These are phyloP conservation scores for Momotus momota DNA, from an alignment of 2,797 vertebrate genomes.

Conservation along the genomic window DNA sequence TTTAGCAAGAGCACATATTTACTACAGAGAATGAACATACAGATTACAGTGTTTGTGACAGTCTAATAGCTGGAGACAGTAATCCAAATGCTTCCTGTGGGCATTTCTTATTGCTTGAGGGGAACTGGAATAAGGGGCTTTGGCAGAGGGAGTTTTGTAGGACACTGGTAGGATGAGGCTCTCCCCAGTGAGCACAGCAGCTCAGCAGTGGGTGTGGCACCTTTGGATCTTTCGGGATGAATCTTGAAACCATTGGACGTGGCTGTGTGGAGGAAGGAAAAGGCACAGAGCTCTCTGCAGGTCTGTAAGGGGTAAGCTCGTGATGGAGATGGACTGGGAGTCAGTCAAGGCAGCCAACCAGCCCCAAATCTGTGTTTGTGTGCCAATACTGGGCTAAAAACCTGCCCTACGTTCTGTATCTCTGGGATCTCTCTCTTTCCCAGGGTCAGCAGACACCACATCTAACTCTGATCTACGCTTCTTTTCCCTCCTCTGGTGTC, in stretches of 20 bases:
- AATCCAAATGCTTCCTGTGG: not conserved
- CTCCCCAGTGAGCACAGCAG: accelerated
- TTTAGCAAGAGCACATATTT: constrained; percentile 64
- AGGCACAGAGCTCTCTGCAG: accelerated
- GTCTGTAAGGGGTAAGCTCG: not conserved
- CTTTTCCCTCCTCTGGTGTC: not conserved
- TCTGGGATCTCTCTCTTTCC: not conserved
- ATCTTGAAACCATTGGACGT: accelerated
- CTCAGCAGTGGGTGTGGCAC: not conserved
- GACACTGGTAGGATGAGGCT: not conserved
- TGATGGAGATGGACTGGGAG: not conserved
- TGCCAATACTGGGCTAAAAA: not conserved
- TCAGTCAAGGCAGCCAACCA: not conserved
- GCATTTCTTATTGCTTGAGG: not conserved
- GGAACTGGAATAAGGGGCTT: not conserved
- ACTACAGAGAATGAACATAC: constrained; percentile 45
- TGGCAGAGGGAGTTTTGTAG: not conserved
- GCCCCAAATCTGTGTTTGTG: not conserved
- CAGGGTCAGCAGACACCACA: accelerated
- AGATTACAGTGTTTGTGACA: not conserved
- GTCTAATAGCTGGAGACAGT: constrained; percentile 16
- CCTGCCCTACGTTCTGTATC: accelerated
- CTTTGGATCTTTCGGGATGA: not conserved
- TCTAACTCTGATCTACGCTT: accelerated
- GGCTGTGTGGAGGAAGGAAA: not conserved